These are phyloP conservation scores for Lepus oiostolus DNA, from an alignment of 2,797 vertebrate species.

Conservation along the genomic window DNA sequence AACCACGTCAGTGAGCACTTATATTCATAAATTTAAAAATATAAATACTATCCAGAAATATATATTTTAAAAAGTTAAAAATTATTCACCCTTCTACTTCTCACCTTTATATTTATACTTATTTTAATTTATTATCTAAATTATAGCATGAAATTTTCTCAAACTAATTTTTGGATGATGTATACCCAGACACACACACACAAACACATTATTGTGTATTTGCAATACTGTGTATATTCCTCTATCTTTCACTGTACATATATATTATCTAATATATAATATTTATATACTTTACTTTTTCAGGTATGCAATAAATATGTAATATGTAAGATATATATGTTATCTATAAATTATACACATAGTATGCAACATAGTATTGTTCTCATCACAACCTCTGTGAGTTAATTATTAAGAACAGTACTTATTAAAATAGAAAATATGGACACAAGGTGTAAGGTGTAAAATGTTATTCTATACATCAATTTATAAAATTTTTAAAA, in stretches of 20 bases:
- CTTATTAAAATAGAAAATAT: conserved; percentile 17
- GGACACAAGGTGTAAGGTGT: not conserved
- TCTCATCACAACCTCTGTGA: not conserved
- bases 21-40: not conserved
- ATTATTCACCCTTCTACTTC: not conserved
- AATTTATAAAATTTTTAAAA: not conserved
- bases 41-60: not conserved
- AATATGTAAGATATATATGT: not conserved
- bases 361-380: not conserved
- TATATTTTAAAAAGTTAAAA: not conserved
- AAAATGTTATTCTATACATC: not conserved
- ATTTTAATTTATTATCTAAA: too few species aligned
- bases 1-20: not conserved
- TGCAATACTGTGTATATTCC: not conserved
- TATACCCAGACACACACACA: not conserved
- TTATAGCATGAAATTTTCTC: not conserved
- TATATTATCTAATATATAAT: too few species aligned
- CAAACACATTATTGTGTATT: not conserved
- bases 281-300: too few species aligned
- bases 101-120: not conserved
- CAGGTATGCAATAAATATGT: not conserved
- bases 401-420: not conserved
- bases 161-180: not conserved
- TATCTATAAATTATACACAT: not conserved
- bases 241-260: too few species aligned